Evolutionary conservation across 1,140 invertebrate genomes (phyloP), one percentile per base, ranked within the genome.

Genomic region (Solenopsis invicta): DNA sequence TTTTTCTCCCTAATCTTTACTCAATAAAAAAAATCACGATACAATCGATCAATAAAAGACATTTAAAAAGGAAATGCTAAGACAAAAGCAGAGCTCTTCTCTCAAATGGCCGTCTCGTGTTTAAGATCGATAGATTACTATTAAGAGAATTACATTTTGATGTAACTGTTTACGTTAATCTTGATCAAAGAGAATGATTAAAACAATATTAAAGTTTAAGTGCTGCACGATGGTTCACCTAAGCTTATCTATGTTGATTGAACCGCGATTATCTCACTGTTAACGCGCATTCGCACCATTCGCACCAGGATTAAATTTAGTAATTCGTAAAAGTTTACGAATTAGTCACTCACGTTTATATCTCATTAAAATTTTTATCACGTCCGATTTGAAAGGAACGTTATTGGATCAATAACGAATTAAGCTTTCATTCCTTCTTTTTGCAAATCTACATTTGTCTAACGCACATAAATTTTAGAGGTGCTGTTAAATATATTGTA

Each of bases 221-320:
- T 45, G 34, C 12, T 72, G 62, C 18, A 59, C 85, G 80, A 74
- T 52, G 48, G 24, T 66, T 37, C n/a, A 61, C 13, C 81, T 91
- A 90, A 93, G 91, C 88, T 87, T 91, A 91, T 91, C 89, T 37
- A 82, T 78, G 84, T 91, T 85, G 88, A 88, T 89, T 88, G 88
- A 75, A 89, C 87, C 76, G 64, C 21, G 85, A 91, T 90, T 88
- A 89, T 84, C 18, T 37, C 2, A 29, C 2, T 29, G 29, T 29
- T 34, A 59, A 50, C 48, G 34, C 61, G 67, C 41, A 37, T 71
- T 75, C 29, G 41, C 37, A 64, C n/a, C n/a, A n/a, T n/a, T n/a
- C n/a, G n/a, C n/a, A n/a, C n/a, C 2, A 29, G 29, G 29, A 29
- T n/a, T n/a, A n/a, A n/a, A n/a, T 29, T 29, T 77, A 74, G 16